A percentile compares a stretch with the other conserved stretches of the same genome.
These are phyloP conservation scores for Parazoanthus swiftii DNA, from an alignment of 92 coral and sea anemone genomes.

Conservation along the genomic window DNA sequence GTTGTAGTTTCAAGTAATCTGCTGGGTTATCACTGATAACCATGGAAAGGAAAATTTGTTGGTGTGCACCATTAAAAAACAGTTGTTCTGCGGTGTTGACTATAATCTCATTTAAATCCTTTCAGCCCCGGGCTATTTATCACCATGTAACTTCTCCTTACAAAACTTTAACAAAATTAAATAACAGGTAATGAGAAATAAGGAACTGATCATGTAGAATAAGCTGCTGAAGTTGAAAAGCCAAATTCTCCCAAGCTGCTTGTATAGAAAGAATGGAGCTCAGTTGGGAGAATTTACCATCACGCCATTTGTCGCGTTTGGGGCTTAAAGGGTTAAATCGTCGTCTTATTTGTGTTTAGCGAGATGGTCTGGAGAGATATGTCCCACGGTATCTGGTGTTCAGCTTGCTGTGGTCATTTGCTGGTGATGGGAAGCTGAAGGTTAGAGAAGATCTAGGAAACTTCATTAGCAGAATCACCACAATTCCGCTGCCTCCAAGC, in stretches of 20 bases:
- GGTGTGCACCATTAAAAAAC: not conserved
- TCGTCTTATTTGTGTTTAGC: constrained; percentile 47
- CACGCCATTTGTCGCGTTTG: too few relatives aligned
- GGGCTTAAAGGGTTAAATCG: not conserved
- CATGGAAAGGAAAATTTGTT: too few relatives aligned
- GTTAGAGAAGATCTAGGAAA: constrained; percentile 90
- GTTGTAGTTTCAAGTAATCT: not conserved
- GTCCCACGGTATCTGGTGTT: constrained; percentile 86
- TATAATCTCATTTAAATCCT: not conserved
- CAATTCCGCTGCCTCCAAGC: constrained; percentile 91
- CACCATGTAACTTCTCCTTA: too few relatives aligned
- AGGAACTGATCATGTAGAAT: too few relatives aligned
- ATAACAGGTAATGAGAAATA: too few relatives aligned
- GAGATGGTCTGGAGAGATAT: constrained; percentile 91
- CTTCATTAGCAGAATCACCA: constrained; percentile 81
- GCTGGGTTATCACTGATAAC: not conserved
- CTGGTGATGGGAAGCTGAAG: constrained; percentile 94
- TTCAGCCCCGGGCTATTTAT: too few relatives aligned
- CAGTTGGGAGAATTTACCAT: too few relatives aligned
- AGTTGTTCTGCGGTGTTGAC: not conserved
- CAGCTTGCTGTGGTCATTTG: constrained; percentile 92
- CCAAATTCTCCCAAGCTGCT: too few relatives aligned
- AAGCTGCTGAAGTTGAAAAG: too few relatives aligned
- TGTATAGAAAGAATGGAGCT: too few relatives aligned
- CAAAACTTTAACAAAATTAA: too few relatives aligned